These are phyloP conservation scores for Drosophila merina DNA, from an alignment of 2,888 invertebrate genomes.

Conservation along the genomic window DNA sequence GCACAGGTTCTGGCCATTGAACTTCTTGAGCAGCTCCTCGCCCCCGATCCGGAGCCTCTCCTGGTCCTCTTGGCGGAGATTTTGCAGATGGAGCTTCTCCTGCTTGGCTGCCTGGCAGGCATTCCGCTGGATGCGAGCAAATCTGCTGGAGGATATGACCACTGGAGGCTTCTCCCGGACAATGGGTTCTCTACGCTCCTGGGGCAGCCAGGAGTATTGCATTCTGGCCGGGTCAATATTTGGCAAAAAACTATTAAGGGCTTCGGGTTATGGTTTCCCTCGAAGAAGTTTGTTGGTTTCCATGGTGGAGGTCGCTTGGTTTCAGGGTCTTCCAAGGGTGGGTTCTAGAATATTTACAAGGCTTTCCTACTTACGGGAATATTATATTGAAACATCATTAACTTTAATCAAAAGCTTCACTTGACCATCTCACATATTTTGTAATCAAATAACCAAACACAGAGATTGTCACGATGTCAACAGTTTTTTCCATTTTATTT, in stretches of 20 bases:
- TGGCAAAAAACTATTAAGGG: not conserved
- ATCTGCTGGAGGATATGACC: slow-evolving; percentile 68
- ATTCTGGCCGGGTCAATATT: slow-evolving; percentile 13
- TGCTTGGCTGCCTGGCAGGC: slow-evolving; percentile 44
- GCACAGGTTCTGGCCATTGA: slow-evolving; percentile 57
- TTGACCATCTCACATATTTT: slow-evolving; percentile 19
- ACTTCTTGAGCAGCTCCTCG: slow-evolving; percentile 54
- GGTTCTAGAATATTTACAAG: not conserved
- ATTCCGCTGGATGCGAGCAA: slow-evolving; percentile 50
- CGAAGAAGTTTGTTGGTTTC: slow-evolving; percentile 8
- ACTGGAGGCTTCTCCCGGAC: slow-evolving; percentile 65
- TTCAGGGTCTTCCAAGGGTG: not conserved
- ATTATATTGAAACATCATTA: not conserved
- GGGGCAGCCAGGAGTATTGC: slow-evolving; percentile 69
- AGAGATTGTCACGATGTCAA: slow-evolving; percentile 23
- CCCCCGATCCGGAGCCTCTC: slow-evolving; percentile 57
- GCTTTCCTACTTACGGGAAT: not conserved
- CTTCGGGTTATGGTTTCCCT: not conserved
- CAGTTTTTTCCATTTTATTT: slow-evolving; percentile 34
- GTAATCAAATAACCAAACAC: slow-evolving; percentile 25
- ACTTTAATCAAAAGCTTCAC: not conserved
- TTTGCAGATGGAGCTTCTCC: slow-evolving; percentile 39
- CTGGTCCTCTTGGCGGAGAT: slow-evolving; percentile 47
- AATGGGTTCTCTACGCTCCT: slow-evolving; percentile 56
- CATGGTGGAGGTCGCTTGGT: slow-evolving; percentile 15